phyloP scores from a whole-genome alignment of 2,797 vertebrate species.

The Smutsia gigantea region DNA sequence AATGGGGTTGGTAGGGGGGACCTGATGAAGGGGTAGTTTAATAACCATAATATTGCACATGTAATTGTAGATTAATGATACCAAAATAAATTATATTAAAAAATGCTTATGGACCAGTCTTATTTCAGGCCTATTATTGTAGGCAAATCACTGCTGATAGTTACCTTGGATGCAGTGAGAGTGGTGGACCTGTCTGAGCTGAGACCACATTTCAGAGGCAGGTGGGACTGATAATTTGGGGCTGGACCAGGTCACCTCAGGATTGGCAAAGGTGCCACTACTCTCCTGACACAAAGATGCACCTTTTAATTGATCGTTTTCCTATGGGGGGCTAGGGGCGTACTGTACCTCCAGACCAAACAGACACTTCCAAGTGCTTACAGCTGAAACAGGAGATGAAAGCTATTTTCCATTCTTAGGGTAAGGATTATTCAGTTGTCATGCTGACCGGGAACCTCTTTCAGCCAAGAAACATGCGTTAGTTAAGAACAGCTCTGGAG shows the following conservation, averaged over 20 bases:
- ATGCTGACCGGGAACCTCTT: neutral
- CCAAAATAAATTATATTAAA: no score
- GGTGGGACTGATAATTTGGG: neutral
- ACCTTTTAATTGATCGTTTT: neutral
- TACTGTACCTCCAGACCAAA: neutral
- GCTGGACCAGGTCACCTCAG: neutral
- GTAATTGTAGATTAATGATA: no score
- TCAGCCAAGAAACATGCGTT: neutral
- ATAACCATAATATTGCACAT: no score
- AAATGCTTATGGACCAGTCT: neutral
- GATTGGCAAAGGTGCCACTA: neutral
- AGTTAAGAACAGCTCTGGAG: neutral
- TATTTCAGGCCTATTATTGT: neutral
- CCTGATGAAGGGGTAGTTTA: no score
- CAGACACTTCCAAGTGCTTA: neutral
- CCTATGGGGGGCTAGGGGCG: neutral
- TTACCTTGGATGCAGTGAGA: neutral
- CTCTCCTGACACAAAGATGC: neutral
- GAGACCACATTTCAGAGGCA: neutral
- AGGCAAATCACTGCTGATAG: neutral
- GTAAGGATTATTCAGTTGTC: neutral
- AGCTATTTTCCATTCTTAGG: neutral
- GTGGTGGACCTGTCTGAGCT: neutral
- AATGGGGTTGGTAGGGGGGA: no score
- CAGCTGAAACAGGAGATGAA: neutral